Evolutionary conservation across 2,888 invertebrate species (phyloP).

Genomic region (Apoderus coryli): DNA sequence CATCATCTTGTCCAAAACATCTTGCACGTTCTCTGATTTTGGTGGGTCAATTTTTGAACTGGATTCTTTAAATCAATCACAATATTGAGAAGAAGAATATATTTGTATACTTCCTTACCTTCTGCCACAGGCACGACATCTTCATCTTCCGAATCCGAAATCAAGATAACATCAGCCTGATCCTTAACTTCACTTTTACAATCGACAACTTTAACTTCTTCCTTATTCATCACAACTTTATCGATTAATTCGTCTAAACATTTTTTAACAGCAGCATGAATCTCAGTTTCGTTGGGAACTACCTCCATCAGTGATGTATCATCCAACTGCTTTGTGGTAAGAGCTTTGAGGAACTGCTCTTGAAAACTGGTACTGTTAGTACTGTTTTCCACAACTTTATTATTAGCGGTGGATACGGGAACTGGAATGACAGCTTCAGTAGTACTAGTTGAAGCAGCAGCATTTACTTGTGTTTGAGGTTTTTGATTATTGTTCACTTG

Average conservation of each 20-base stretch:
- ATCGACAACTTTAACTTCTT: conserved; percentile 11
- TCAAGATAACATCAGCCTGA: conserved; percentile 19
- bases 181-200: conserved; percentile 9
- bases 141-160: conserved; percentile 20
- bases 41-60: not conserved
- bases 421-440: not conserved
- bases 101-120: too few species aligned
- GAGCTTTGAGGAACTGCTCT: conserved; percentile 18
- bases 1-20: conserved; percentile 34
- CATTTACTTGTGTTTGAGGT: conserved; percentile 1
- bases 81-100: too few species aligned
- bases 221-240: too few species aligned
- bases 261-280: conserved; percentile 15
- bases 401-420: conserved; percentile 5
- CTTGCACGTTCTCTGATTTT: conserved; percentile 15
- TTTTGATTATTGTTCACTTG: conserved; percentile 11
- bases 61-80: not conserved
- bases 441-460: not conserved
- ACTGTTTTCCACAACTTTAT: conserved; percentile 8
- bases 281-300: conserved; percentile 13
- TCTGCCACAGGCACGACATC: too few species aligned
- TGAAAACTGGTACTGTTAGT: conserved; percentile 17
- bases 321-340: not conserved
- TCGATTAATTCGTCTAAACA: conserved; percentile 17
- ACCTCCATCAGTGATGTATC: conserved; percentile 5